These are phyloP conservation scores for Microctenopoma steveboyesi DNA, from an alignment of 2,797 vertebrate species.

Conservation along the genomic window DNA sequence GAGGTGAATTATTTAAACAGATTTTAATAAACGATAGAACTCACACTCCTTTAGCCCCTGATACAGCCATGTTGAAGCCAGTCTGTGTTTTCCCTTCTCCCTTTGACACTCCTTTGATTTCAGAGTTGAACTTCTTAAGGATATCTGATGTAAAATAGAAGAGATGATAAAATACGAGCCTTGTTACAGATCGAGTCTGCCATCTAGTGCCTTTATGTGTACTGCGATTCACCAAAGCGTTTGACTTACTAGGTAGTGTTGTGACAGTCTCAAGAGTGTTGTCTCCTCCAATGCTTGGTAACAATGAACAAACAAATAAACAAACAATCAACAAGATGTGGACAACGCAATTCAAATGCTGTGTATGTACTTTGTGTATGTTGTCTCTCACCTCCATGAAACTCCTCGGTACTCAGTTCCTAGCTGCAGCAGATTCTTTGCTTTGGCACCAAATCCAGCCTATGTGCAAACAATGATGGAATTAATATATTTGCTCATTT, in stretches of 20 bases:
- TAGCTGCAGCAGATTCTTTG: constrained; percentile 68
- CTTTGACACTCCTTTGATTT: constrained; percentile 87
- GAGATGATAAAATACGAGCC: background rate
- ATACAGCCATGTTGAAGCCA: constrained; percentile 88
- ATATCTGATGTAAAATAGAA: constrained; percentile 84
- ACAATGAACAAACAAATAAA: constrained; percentile 8
- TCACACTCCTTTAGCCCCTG: constrained; percentile 87
- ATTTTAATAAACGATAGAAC: constrained; percentile 31
- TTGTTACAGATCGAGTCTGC: constrained; percentile 27
- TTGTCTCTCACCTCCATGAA: constrained; percentile 89
- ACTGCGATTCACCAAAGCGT: background rate
- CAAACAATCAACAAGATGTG: background rate
- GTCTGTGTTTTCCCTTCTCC: constrained; percentile 71
- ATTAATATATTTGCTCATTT: background rate
- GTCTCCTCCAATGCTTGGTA: constrained; percentile 90
- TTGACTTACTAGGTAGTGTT: constrained; percentile 91
- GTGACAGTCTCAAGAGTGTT: constrained; percentile 85
- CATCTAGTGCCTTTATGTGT: constrained; percentile 51
- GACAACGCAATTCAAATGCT: background rate
- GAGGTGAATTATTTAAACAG: background rate
- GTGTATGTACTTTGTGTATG: background rate
- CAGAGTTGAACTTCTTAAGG: constrained; percentile 91
- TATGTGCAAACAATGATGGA: constrained; percentile 57
- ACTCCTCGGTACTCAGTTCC: constrained; percentile 86
- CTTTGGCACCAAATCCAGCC: constrained; percentile 87